Evolutionary conservation across 2,113 vertebrate genomes (phyloP), one percentile per base, ranked within the genome.

Genomic region (Laticauda laticaudata): DNA sequence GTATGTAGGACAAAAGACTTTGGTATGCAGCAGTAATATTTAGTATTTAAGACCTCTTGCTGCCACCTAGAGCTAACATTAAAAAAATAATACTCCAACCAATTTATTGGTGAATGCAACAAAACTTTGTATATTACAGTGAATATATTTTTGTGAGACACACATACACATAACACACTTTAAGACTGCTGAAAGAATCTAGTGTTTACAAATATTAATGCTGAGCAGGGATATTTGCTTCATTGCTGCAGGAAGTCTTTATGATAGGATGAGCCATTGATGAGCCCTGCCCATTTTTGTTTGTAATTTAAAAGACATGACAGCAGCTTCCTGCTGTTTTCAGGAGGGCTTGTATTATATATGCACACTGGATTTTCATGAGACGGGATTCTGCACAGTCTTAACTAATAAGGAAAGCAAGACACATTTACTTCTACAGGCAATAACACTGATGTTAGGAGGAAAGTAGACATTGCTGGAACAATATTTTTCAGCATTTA

Each of bases 1-100:
- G 43, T 34, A 64, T 48, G 21, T n/a, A 54, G 75, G 55, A 87
- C 86, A 0, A 10, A 88, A 45, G 87, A 15, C 26, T 20, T 45
- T 69, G 24, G 3, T 48, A 26, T 90, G 69, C 21, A 87, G 51
- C 6, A 54, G 90, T 92, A 26, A 59, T 21, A 20, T 1, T 0
- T 3, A 34, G 10, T 64, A 92, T 85, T 51, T 81, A 57, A 91
- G 48, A 93, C 90, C 92, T 96, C 4, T 91, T 94, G 87, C 94
- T 96, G 96, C 97, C 96, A 96, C 94, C 97, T 97, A 97, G 96
- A 94, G 97, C 91, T 56, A 34, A 29, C 75, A 89, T 8, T 54
- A 23, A 92, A 81, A 92, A 81, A 96, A 96, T 86, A 91, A 2
- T 95, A 94, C 61, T 12, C 54, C 87, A 55, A 90, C 1, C 11